Percentiles rank a stretch among this genome's conserved stretches.
These are phyloP conservation scores for Chascanopsetta lugubris DNA, from an alignment of 2,113 vertebrate species.

Conservation along the genomic window DNA sequence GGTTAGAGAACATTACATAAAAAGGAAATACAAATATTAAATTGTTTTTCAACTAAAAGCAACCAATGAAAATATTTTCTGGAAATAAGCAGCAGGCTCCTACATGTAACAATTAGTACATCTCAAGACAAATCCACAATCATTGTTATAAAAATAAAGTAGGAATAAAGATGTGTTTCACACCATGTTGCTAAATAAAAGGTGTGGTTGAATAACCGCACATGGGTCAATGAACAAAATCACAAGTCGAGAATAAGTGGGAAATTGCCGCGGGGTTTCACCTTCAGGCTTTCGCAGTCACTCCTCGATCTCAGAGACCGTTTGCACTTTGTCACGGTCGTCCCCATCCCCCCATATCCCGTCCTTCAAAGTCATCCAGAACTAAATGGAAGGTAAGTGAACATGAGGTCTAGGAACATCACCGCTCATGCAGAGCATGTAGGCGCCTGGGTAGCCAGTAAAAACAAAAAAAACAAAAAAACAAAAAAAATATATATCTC, in stretches of 20 bases:
- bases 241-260: conserved; percentile 6
- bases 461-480: too few species aligned
- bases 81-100: too few species aligned
- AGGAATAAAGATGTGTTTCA: too few species aligned
- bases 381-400: conserved; percentile 58
- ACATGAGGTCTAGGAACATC: conserved; percentile 48
- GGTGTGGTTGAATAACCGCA: background rate
- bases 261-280: conserved; percentile 10
- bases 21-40: too few species aligned
- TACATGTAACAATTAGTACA: too few species aligned
- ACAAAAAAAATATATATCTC: too few species aligned
- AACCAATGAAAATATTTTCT: too few species aligned
- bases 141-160: too few species aligned
- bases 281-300: conserved; percentile 15
- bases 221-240: background rate
- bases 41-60: too few species aligned
- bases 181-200: too few species aligned
- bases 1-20: too few species aligned
- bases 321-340: conserved; percentile 42
- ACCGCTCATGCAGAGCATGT: conserved; percentile 59
- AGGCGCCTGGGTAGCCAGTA: conserved; percentile 44
- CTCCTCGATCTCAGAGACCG: conserved; percentile 15
- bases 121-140: too few species aligned
- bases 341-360: conserved; percentile 4
- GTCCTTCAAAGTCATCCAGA: conserved; percentile 73